Evolutionary conservation across 2,888 invertebrate genomes (phyloP).

Genomic region (Spilarctia lutea): DNA sequence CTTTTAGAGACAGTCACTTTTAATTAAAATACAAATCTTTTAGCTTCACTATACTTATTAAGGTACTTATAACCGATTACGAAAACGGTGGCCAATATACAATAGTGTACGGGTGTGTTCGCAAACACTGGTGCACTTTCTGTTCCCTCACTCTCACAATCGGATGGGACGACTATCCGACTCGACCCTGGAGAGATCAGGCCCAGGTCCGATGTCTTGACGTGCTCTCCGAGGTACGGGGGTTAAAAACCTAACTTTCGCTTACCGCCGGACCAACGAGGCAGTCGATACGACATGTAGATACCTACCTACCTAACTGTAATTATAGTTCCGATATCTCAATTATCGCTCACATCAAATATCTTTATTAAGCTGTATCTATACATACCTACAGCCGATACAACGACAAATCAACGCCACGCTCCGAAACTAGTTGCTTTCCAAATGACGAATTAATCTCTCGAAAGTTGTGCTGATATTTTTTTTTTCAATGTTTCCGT

Average conservation of each 20-base stretch:
- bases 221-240: too few species aligned
- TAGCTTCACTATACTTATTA: not conserved
- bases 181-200: too few species aligned
- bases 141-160: too few species aligned
- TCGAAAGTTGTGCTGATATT: conserved; percentile 70
- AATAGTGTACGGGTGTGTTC: too few species aligned
- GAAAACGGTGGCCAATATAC: too few species aligned
- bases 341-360: not conserved
- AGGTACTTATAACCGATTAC: too few species aligned
- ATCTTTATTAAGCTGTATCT: not conserved
- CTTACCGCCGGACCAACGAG: too few species aligned
- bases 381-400: not conserved
- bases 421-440: conserved; percentile 72
- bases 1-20: not conserved
- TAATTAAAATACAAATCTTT: not conserved
- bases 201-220: too few species aligned
- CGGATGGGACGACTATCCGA: too few species aligned
- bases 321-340: not conserved
- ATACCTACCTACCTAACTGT: not conserved
- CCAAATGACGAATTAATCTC: conserved; percentile 85
- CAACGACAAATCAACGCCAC: conserved; percentile 42
- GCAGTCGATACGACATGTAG: not conserved
- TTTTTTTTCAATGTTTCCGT: conserved; percentile 69
- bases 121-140: too few species aligned
- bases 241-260: too few species aligned